Evolutionary conservation across 2,888 invertebrate species (phyloP).

Genomic region (Apocheima hispidaria): DNA sequence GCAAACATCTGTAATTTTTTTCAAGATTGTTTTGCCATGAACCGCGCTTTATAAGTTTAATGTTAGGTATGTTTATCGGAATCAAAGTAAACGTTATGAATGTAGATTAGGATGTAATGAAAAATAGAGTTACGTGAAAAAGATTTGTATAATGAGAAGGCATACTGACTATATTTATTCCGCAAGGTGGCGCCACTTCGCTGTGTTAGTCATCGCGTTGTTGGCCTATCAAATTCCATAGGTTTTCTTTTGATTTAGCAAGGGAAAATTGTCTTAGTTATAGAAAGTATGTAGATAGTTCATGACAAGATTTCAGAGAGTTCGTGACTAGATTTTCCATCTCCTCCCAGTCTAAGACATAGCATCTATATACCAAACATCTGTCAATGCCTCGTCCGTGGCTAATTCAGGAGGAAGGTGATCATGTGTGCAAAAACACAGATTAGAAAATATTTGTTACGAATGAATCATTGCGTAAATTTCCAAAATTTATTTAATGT

Average conservation of each 20-base stretch:
- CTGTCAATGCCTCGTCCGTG: slow-evolving; percentile 49
- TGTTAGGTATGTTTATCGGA: slow-evolving; percentile 12
- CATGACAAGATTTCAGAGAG: too few species aligned
- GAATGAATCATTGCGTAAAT: background rate
- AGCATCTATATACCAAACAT: slow-evolving; percentile 32
- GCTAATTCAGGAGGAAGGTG: slow-evolving; percentile 56
- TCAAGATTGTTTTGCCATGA: slow-evolving; percentile 25
- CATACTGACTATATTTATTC: too few species aligned
- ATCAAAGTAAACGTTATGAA: slow-evolving; percentile 8
- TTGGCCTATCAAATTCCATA: too few species aligned
- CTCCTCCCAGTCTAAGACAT: slow-evolving; percentile 22
- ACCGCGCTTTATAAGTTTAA: slow-evolving; percentile 20
- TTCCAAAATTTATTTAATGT: too few species aligned
- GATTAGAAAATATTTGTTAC: background rate
- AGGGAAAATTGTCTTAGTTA: too few species aligned
- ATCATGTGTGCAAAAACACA: slow-evolving; percentile 20
- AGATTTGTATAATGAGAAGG: background rate
- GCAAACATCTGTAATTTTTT: slow-evolving; percentile 22
- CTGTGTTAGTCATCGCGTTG: too few species aligned
- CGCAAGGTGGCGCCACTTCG: too few species aligned
- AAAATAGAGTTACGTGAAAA: background rate
- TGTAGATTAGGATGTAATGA: slow-evolving; percentile 4
- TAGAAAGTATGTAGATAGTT: too few species aligned
- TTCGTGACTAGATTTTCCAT: slow-evolving; percentile 4
- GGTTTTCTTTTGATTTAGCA: too few species aligned